phyloP scores from a whole-genome alignment of 2,797 vertebrate species.

The Pipistrellus nathusii region DNA sequence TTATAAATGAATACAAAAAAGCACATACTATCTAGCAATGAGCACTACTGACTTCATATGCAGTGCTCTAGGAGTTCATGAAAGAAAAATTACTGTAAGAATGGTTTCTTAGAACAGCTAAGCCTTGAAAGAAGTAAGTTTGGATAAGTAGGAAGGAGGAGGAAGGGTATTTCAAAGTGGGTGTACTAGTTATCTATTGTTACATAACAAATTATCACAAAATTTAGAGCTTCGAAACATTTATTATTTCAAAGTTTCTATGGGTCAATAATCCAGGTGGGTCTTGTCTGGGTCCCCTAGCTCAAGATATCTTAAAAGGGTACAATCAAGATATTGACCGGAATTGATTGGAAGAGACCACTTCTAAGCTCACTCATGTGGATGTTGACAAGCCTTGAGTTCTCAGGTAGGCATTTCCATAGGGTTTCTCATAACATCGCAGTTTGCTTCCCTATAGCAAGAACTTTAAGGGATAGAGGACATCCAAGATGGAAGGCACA shows the following conservation, averaged over 20 bases:
- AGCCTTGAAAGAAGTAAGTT: background rate
- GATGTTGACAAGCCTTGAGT: background rate
- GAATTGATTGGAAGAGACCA: background rate
- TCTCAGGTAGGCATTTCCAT: fast-evolving
- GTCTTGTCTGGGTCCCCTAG: background rate
- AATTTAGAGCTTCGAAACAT: background rate
- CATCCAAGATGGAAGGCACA: background rate
- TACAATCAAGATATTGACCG: background rate
- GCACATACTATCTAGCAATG: background rate
- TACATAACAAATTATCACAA: constrained; percentile 29
- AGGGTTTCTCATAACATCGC: background rate
- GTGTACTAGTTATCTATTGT: background rate
- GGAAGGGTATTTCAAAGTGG: background rate
- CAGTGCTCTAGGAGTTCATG: background rate
- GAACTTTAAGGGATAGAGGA: background rate
- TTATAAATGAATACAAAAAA: constrained; percentile 18
- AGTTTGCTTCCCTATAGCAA: background rate
- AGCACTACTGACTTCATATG: background rate
- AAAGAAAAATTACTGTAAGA: background rate
- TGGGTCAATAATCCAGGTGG: background rate
- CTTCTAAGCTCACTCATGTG: background rate
- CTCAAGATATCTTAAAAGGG: background rate
- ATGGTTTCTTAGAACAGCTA: background rate
- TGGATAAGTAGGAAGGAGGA: constrained; percentile 23
- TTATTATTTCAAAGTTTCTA: background rate